Evolutionary conservation across 2,888 invertebrate genomes (phyloP).

Genomic region (Bimastos eiseni): DNA sequence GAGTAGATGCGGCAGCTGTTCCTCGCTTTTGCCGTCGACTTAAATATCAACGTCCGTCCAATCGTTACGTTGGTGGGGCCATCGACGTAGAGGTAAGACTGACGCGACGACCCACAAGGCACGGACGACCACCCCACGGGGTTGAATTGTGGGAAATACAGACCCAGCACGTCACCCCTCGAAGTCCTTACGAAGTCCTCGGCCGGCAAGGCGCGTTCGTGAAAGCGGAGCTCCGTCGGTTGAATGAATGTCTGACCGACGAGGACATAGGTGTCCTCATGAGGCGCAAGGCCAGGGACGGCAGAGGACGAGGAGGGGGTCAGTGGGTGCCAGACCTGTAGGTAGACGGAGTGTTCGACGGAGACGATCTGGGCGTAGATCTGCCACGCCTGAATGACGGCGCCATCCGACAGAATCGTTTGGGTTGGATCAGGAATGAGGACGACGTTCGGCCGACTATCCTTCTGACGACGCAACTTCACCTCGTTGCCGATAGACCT

Average conservation of each 20-base stretch:
- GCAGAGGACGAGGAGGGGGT: not conserved
- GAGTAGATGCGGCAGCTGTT: conserved; percentile 43
- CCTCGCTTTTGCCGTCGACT: conserved; percentile 14
- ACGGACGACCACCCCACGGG: conserved; percentile 42
- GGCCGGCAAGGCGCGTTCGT: conserved; percentile 34
- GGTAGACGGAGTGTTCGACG: conserved; percentile 39
- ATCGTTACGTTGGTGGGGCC: conserved; percentile 21
- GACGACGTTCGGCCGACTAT: conserved; percentile 32
- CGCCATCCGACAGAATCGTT: conserved; percentile 35
- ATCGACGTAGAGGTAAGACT: conserved; percentile 31
- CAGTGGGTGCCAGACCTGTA: conserved; percentile 34
- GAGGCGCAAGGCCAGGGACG: not conserved
- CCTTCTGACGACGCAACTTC: conserved; percentile 40
- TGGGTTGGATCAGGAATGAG: conserved; percentile 43
- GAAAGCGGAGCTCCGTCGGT: conserved; percentile 42
- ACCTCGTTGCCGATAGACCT: conserved; percentile 43
- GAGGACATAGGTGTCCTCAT: conserved; percentile 35
- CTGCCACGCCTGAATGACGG: conserved; percentile 42
- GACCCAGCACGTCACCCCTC: conserved; percentile 42
- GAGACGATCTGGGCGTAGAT: conserved; percentile 43
- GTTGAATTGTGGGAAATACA: conserved; percentile 42
- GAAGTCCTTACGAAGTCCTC: conserved; percentile 32
- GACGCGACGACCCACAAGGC: conserved; percentile 39
- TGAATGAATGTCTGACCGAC: conserved; percentile 42
- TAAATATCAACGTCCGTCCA: conserved; percentile 35